Conservation (phyloP, 2,888 invertebrate genomes). For the Xiphydria camelus region DNA sequence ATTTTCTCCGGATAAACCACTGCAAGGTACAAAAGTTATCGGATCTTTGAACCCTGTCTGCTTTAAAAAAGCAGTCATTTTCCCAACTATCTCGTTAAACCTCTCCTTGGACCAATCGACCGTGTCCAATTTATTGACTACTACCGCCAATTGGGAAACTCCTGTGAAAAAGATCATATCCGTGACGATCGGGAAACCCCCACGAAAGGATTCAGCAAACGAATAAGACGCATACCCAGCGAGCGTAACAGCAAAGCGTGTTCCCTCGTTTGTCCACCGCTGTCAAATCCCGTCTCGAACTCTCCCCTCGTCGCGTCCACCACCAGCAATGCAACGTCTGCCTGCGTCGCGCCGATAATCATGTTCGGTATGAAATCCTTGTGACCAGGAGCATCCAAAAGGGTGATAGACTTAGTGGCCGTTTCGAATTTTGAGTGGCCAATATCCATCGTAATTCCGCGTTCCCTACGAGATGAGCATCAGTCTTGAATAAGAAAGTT, state of each 20-base stretch:
- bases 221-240: too few relatives aligned
- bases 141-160: slow-evolving; percentile 91
- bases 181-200: too few relatives aligned
- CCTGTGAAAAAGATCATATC: slow-evolving; percentile 74
- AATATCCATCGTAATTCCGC: slow-evolving; percentile 99
- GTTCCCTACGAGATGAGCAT: slow-evolving; percentile 64
- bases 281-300: slow-evolving; percentile 98
- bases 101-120: slow-evolving; percentile 90
- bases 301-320: slow-evolving; percentile 96
- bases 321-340: slow-evolving; percentile 95
- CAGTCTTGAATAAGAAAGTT: too few relatives aligned
- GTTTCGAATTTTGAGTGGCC: slow-evolving; percentile 93
- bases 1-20: slow-evolving; percentile 96
- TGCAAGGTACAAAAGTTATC: slow-evolving; percentile 90
- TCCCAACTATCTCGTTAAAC: slow-evolving; percentile 85
- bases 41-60: slow-evolving; percentile 93
- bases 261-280: slow-evolving; percentile 96
- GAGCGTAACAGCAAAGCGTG: slow-evolving; percentile 92
- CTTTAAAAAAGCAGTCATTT: slow-evolving; percentile 80
- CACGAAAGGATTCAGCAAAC: too few relatives aligned
- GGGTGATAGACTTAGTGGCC: slow-evolving; percentile 74
- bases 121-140: slow-evolving; percentile 97
- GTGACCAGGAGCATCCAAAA: slow-evolving; percentile 98
- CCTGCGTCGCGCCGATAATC: slow-evolving; percentile 98
- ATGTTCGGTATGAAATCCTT: slow-evolving; percentile 99